Conservation (phyloP, 2,113 vertebrate genomes). For the Canis aureus region DNA sequence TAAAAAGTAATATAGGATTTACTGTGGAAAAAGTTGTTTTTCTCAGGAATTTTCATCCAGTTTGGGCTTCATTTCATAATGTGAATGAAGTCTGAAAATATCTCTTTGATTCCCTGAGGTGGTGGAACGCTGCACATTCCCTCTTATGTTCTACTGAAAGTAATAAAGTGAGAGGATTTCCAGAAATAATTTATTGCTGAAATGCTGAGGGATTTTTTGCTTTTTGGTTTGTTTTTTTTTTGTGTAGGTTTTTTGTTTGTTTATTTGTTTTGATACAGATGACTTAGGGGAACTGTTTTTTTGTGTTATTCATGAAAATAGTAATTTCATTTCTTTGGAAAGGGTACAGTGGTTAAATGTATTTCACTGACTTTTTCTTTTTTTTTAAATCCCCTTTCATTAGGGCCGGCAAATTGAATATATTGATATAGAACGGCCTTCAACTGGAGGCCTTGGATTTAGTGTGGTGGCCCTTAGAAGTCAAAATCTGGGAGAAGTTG, state of each 20-base stretch:
- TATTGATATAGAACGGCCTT: constrained; percentile 93
- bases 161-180: constrained; percentile 83
- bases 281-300: constrained; percentile 56
- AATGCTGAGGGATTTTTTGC: constrained; percentile 61
- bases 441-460: constrained; percentile 94
- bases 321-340: constrained; percentile 66
- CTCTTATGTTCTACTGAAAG: constrained; percentile 79
- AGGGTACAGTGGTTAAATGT: constrained; percentile 52
- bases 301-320: constrained; percentile 30
- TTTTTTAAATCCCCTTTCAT: not conserved
- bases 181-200: constrained; percentile 81
- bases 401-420: constrained; percentile 93
- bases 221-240: too few relatives aligned
- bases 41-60: constrained; percentile 81
- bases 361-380: constrained; percentile 64
- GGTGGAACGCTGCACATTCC: constrained; percentile 69
- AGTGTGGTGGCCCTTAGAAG: constrained; percentile 95
- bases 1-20: constrained; percentile 78
- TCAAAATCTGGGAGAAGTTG: constrained; percentile 87
- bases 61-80: constrained; percentile 80
- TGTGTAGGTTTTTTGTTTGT: too few relatives aligned
- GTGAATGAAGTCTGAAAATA: constrained; percentile 85
- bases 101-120: constrained; percentile 80
- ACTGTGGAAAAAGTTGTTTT: constrained; percentile 80
- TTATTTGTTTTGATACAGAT: constrained; percentile 71